Evolutionary conservation across 2,797 vertebrate species (phyloP), one percentile per base, ranked within the genome.

Genomic region (Trichosurus vulpecula): DNA sequence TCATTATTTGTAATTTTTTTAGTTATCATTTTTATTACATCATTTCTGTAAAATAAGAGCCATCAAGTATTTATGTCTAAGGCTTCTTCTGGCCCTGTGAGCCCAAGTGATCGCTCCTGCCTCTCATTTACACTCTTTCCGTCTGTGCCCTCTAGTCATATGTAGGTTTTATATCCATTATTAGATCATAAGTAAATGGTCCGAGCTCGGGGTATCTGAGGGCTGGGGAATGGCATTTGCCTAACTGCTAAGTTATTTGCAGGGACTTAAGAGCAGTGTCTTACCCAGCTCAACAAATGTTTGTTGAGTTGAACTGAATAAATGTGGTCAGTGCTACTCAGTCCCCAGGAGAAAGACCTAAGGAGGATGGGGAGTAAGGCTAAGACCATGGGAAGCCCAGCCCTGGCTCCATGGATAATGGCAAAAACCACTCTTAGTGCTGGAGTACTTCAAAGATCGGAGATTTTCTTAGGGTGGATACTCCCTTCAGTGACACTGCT

Each of bases 1-100:
- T n/a, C n/a, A 5, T 47, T 87, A 27, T 0, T 25, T n/a, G n/a
- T n/a, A n/a, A n/a, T n/a, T n/a, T 0, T 16, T 51, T 0, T 74
- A 74, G 2, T 19, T n/a, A n/a, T 35, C 35, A 12, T 58, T 58
- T 35, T 30, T 19, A 74, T 87, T 81, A 41, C 6, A 87, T 51
- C 74, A 27, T 74, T 87, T 51, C 22, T 87, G 0, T 87, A 47
- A 87, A 47, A 47, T 87, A 25, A 87, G 74, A 87, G 74, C 74
- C 9, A 27, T 87, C 41, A 87, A 47, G 9, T 10, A 87, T 87
- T 4, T 87, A 47, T 47, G 19, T 81, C 66, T 25, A 9, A 81
- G 66, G 66, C 22, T 10, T 81, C 66, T 81, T 47, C 22, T 47
- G 41, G n/a, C 41, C 74, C 74, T 27, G 1, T 10, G 41, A 51